These are phyloP conservation scores for Microcebus tavaratra DNA, from an alignment of 2,113 vertebrate species.

Conservation along the genomic window DNA sequence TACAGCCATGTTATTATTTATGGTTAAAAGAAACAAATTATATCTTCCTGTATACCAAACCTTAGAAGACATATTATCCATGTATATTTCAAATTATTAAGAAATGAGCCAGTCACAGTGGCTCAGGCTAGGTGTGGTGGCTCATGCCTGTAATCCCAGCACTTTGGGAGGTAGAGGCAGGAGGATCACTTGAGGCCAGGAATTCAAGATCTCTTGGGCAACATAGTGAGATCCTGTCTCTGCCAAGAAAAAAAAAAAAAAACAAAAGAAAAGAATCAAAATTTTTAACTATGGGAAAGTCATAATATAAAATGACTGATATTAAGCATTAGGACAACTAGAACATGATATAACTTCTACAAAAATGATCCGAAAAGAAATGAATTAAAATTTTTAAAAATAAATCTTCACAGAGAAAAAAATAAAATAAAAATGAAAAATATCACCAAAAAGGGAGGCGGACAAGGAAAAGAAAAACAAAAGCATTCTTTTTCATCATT, in stretches of 20 bases:
- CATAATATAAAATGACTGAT: background rate
- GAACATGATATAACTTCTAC: background rate
- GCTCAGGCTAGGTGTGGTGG: no score
- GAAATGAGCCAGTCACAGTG: background rate
- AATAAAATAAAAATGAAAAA: background rate
- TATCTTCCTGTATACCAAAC: background rate
- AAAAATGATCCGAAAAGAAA: slow-evolving; percentile 1
- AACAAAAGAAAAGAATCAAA: background rate
- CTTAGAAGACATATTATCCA: background rate
- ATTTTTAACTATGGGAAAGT: background rate
- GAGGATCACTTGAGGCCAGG: no score
- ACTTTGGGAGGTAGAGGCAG: no score
- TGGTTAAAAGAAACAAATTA: background rate
- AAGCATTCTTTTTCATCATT: background rate
- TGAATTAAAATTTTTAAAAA: background rate
- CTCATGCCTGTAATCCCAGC: no score
- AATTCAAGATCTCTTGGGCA: no score
- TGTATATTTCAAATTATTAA: background rate
- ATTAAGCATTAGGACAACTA: background rate
- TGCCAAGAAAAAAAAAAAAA: no score
- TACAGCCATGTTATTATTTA: background rate
- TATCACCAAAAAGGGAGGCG: background rate
- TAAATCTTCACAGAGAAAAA: background rate
- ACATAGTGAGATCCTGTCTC: no score
- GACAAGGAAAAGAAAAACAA: background rate